These are phyloP conservation scores for Pseudomyrmex concolor DNA, from an alignment of 1,140 invertebrate species.

Conservation along the genomic window DNA sequence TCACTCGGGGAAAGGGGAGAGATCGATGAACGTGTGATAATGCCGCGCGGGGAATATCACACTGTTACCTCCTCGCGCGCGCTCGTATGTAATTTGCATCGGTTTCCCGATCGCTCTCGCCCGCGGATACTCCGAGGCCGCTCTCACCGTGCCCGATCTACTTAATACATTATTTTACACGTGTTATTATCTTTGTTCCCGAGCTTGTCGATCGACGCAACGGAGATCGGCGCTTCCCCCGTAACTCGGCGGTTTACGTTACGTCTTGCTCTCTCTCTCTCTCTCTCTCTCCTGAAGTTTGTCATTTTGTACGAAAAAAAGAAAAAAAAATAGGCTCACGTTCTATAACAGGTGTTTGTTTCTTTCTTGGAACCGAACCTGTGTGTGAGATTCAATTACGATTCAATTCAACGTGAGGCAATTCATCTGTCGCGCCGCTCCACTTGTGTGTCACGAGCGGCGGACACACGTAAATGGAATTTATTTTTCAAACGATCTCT, in stretches of 20 bases:
- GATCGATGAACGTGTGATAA: constrained; percentile 45
- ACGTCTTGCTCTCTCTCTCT: no score
- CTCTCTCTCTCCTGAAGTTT: neutral
- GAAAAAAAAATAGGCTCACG: no score
- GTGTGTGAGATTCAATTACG: no score
- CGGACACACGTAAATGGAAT: no score
- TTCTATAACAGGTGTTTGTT: no score
- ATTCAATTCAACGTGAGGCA: no score
- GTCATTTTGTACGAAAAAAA: no score
- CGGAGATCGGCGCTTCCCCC: neutral
- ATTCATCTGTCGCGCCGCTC: no score
- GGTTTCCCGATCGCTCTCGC: constrained; percentile 44
- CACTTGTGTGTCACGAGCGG: no score
- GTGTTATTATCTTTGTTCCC: constrained; percentile 15
- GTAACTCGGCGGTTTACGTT: neutral
- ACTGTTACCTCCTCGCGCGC: neutral
- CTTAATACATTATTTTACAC: constrained; percentile 48
- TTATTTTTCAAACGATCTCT: no score
- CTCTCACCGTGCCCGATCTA: constrained; percentile 51
- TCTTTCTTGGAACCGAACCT: no score
- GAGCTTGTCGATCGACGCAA: neutral
- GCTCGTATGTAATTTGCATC: constrained; percentile 45
- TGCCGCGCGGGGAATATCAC: constrained; percentile 7
- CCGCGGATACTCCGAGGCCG: constrained; percentile 32
- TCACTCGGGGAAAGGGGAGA: neutral